A percentile compares a stretch with the other conserved stretches of the same genome.
Conservation (phyloP, 2,113 vertebrate species). For the Melanostigma gelatinosum region DNA sequence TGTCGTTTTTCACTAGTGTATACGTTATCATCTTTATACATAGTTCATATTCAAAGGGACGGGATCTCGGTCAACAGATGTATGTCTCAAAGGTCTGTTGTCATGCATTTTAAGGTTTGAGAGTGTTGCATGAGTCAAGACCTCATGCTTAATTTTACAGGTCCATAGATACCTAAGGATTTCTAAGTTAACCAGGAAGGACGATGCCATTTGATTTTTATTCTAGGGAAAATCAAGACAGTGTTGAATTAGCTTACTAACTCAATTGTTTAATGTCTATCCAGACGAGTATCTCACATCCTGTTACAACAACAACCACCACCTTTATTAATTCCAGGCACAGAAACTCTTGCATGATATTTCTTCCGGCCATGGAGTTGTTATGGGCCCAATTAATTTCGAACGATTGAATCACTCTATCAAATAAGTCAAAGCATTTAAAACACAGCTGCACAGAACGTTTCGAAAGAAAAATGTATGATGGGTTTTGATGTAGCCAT, state of each 20-base stretch:
- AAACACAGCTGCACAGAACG: not conserved
- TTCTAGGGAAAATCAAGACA: not conserved
- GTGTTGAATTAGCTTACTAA: not conserved
- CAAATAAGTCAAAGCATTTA: not conserved
- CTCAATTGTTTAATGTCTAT: not conserved
- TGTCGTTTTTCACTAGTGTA: not conserved
- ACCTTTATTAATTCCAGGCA: not conserved
- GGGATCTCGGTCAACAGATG: not conserved
- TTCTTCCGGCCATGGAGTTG: not conserved
- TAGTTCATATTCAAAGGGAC: not conserved
- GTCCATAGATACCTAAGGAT: no score
- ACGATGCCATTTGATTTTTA: not conserved
- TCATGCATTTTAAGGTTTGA: not conserved
- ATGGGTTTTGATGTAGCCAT: no score
- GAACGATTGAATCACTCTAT: not conserved
- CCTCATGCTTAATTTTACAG: not conserved
- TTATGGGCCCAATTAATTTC: not conserved
- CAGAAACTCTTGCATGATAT: not conserved
- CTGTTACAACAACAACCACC: not conserved
- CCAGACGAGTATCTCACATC: not conserved
- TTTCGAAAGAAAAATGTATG: not conserved
- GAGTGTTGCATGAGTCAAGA: not conserved
- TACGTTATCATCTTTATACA: not conserved
- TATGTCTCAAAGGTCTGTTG: not conserved
- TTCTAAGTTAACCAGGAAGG: not conserved